Conservation (phyloP, 2,113 vertebrate genomes). For the Cryptomyrus ogoouensis region DNA sequence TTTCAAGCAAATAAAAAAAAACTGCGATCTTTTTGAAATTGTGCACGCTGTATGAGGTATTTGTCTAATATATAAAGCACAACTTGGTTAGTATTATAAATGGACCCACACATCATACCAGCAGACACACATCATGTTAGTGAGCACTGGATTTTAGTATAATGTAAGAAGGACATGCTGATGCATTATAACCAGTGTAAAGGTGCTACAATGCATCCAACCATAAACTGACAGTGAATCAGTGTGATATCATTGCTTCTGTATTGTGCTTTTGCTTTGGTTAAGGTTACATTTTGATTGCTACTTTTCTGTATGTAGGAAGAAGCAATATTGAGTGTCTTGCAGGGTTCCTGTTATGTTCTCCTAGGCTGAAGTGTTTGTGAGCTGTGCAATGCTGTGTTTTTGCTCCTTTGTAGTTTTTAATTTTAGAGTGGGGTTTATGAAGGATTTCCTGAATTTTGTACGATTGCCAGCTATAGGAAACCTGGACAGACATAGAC, state of each 20-base stretch:
- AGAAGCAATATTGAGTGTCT: neutral
- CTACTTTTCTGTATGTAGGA: neutral
- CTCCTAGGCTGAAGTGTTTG: neutral
- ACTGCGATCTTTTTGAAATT: neutral
- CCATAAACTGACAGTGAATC: neutral
- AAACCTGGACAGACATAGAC: neutral
- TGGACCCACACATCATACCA: neutral
- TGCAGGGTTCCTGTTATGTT: neutral
- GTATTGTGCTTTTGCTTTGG: neutral
- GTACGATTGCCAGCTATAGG: neutral
- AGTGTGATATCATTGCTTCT: neutral
- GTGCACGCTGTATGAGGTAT: neutral
- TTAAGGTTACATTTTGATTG: neutral
- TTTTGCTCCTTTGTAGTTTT: neutral
- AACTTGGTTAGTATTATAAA: neutral
- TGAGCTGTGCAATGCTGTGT: neutral
- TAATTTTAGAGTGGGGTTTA: neutral
- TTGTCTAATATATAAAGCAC: neutral
- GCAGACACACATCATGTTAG: neutral
- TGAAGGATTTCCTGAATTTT: neutral
- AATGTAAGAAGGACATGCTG: neutral
- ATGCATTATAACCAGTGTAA: neutral
- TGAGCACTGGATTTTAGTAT: neutral
- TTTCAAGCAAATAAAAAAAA: neutral
- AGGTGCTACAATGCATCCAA: neutral